Conservation (phyloP, 2,888 invertebrate genomes). For the Hypsopygia costalis region DNA sequence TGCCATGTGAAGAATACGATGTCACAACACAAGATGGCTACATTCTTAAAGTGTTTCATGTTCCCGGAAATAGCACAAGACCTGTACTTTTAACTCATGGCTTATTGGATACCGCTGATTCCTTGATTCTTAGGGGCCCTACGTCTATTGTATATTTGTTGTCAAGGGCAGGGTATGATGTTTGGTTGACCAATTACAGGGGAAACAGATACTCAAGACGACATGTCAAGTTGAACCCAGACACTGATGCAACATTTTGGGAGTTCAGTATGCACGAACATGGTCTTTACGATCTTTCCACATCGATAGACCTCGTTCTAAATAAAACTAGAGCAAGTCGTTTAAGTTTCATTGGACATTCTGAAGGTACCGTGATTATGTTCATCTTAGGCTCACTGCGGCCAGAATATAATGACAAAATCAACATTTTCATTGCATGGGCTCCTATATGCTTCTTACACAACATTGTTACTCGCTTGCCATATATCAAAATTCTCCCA, state of each 20-base stretch:
- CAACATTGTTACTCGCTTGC: conserved; percentile 9
- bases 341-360: conserved; percentile 83
- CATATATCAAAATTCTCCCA: not conserved
- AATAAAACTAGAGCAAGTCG: conserved; percentile 60
- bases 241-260: conserved; percentile 53
- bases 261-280: conserved; percentile 83
- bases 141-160: conserved; percentile 30
- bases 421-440: conserved; percentile 59
- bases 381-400: conserved; percentile 65
- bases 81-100: conserved; percentile 32
- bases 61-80: conserved; percentile 20
- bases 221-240: conserved; percentile 55
- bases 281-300: conserved; percentile 83
- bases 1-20: conserved; percentile 16
- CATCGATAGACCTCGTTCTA: conserved; percentile 57
- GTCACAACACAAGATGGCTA: conserved; percentile 32
- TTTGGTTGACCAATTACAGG: conserved; percentile 49
- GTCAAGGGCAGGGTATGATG: conserved; percentile 67
- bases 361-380: conserved; percentile 78
- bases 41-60: conserved; percentile 25
- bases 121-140: conserved; percentile 29
- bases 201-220: conserved; percentile 79
- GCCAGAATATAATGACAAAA: conserved; percentile 77
- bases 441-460: conserved; percentile 24
- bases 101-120: conserved; percentile 22